Evolutionary conservation across 2,888 invertebrate genomes (phyloP), one percentile per base, ranked within the genome.

Genomic region (Patella pellucida): DNA sequence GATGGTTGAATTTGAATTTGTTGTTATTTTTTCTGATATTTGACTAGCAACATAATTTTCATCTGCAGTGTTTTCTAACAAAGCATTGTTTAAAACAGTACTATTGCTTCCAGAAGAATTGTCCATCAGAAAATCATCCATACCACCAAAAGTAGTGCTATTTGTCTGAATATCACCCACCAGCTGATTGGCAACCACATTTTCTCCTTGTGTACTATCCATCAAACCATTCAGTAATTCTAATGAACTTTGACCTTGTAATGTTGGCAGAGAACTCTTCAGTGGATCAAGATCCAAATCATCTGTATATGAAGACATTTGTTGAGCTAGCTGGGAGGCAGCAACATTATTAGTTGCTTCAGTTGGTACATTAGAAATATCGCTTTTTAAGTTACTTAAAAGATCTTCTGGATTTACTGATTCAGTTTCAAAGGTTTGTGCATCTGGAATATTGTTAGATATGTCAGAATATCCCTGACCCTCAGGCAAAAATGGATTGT

Each of bases 241-340:
- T 23, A 62, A 62, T 19, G 62, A 62, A 62, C 23, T 62, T 62
- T 62, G 62, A 62, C 14, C 62, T 62, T 11, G 11, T 23, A 62
- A 14, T 19, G 19, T 5, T 72, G 19, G 50, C 15, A 12, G 11
- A 11, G 41, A 41, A 50, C 23, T 23, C 14, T 23, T 23, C 23
- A 62, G 23, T 7, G 23, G 62, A 62, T 62, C 62, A 15, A 23
- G 12, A 62, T 23, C 19, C 2, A 62, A 23, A 62, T 62, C 23
- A 19, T 62, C 23, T 62, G 62, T 11, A 62, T 62, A 19, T 23
- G 62, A 62, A 23, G 23, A 23, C 23, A 62, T 62, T 16, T 75
- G 69, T 11, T 71, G 51, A 41, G 77, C 69, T 23, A 75, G 56
- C 23, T 69, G 52, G 54, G 67, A 23, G 11, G 77, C 74, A 12